Base-by-base conservation (phyloP, 2,113 vertebrate species). In the Coregonus clupeaformis region DNA sequence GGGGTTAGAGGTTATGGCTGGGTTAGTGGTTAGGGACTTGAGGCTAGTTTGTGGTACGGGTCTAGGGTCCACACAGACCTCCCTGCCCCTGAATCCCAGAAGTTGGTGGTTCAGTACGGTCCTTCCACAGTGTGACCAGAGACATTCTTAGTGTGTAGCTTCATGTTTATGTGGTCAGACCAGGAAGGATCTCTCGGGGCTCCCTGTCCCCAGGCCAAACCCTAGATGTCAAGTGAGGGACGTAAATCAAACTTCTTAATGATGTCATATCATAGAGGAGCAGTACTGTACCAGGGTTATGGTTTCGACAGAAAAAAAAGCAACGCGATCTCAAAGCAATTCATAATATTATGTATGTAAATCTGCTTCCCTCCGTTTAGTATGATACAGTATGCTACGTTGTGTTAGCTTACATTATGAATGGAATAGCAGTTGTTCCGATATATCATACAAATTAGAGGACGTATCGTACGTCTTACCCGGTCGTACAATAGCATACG, bases 191-290 rank as follows among this genome's bases (percentile, higher is more conserved):
- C 88, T 79, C 76, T 24, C n/a, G 66, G 20, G 80, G 76, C 82
- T 75, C 68, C 77, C 45, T 77, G 83, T 79, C 57, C 47, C 29
- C 13, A 73, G 71, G 71, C 69, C 85, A 86, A 80, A 79, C 74
- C 76, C 77, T 79, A 76, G 5, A 80, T 80, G 88, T 89, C 89
- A 87, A 78, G 62, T 47, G 82, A 84, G 82, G 83, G 80, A 73
- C 75, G 85, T 92, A 87, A 89, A 90, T 91, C 89, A 88, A 74
- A 83, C 77, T 29, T 68, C 57, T 89, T 89, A 85, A 88, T 87
- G 88, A 90, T 88, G 85, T 89, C 87, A 85, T 75, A 78, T 81
- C 6, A 2, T 73, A 76, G 74, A 69, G 36, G 67, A 81, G 75
- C 2, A n/a, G 67, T 74, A 75, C 83, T 78, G 59, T 69, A 76